Evolutionary conservation across 2,888 invertebrate species (phyloP).

Genomic region (Sinotaia quadrata): DNA sequence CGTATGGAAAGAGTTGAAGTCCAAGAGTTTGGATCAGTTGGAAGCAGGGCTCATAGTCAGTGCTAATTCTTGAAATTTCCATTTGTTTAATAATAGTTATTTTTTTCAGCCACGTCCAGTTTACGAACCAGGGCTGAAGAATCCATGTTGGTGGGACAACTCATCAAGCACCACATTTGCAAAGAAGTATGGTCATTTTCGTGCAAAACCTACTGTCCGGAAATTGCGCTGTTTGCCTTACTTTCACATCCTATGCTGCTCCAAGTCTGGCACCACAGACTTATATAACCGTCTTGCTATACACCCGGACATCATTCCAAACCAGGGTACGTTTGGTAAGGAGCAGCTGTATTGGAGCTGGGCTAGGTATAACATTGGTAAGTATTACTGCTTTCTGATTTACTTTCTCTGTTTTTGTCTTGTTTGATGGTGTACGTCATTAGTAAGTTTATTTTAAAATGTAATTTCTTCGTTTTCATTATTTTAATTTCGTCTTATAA

Average conservation of each 20-base stretch:
- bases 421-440: too few species aligned
- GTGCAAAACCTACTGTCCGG: neutral
- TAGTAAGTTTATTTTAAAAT: too few species aligned
- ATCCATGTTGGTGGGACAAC: constrained; percentile 40
- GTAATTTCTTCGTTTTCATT: too few species aligned
- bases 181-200: too few species aligned
- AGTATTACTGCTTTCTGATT: too few species aligned
- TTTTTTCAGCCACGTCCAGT: constrained; percentile 31
- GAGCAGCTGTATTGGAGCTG: constrained; percentile 43
- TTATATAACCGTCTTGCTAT: constrained; percentile 33
- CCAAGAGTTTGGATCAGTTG: too few species aligned
- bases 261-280: constrained; percentile 42
- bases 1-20: too few species aligned
- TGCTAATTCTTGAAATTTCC: too few species aligned
- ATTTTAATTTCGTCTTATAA: too few species aligned
- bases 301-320: constrained; percentile 36
- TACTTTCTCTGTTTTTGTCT: too few species aligned
- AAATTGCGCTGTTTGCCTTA: constrained; percentile 37
- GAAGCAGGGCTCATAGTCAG: too few species aligned
- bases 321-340: constrained; percentile 34
- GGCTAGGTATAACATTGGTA: constrained; percentile 33
- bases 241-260: constrained; percentile 43
- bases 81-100: too few species aligned
- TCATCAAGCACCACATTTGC: neutral
- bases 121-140: constrained; percentile 36